A percentile compares a stretch with the other conserved stretches of the same genome.
phyloP scores from a whole-genome alignment of 2,113 vertebrate genomes.

The Gracilinanus agilis region DNA sequence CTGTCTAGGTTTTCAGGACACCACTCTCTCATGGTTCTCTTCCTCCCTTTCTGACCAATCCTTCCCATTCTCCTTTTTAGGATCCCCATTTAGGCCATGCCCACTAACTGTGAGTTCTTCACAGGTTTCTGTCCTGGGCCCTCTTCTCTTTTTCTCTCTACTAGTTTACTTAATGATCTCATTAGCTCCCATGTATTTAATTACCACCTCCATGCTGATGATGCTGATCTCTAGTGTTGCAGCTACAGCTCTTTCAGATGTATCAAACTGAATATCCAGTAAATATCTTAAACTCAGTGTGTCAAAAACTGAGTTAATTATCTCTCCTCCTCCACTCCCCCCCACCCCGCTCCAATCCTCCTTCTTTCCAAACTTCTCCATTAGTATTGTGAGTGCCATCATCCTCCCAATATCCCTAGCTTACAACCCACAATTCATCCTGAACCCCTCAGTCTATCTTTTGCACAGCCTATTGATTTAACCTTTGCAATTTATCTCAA shows the following conservation, averaged over 20 bases:
- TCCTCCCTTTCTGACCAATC: not conserved
- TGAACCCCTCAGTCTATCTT: not conserved
- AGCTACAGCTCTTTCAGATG: not conserved
- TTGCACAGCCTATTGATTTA: not conserved
- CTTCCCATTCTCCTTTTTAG: not conserved
- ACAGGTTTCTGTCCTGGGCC: not conserved
- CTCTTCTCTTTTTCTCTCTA: not conserved
- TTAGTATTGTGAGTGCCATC: not conserved
- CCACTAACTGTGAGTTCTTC: not conserved
- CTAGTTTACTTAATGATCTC: no score
- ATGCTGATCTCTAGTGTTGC: not conserved
- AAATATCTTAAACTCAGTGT: not conserved
- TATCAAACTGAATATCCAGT: not conserved
- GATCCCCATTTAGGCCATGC: not conserved
- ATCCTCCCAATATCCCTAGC: not conserved
- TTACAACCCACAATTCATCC: not conserved
- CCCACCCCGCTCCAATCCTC: no score
- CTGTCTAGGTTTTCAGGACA: not conserved
- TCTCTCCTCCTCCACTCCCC: no score
- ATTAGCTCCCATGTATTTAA: no score
- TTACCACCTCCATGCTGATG: no score
- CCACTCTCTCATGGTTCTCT: not conserved
- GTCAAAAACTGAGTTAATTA: not conserved
- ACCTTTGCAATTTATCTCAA: not conserved
- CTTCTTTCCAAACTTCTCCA: not conserved